Evolutionary conservation across 2,888 invertebrate genomes (phyloP), one percentile per base, ranked within the genome.

Genomic region (Rhabditophanes sp.): DNA sequence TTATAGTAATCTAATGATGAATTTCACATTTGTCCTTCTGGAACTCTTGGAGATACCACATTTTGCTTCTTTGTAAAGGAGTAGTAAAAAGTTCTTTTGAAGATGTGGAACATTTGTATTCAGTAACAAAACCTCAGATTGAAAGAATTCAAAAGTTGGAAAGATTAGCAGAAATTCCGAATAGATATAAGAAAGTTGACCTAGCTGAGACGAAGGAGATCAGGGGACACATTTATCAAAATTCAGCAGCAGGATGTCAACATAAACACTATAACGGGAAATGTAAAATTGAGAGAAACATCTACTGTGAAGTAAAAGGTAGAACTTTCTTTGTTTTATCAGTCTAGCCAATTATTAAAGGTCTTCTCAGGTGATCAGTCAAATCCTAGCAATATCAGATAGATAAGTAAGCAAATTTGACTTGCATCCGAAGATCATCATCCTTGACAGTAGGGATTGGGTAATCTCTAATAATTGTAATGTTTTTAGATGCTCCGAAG

Each of bases 301-400:
- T 3, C n/a, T 14, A 48, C 51, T 93, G 93, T 71, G 88, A 96
- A 73, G 78, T 87, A 40, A 93, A 96, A 28, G 76, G 80, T 50
- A 76, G 90, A 53, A 79, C 81, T 39, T 90, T 88, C 70, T 80
- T 87, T 70, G 82, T 96, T 4, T 63, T 73, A 26, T 82, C 84
- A 27, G 87, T 96, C 34, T 99, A 96, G 96, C 79, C 82, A 56
- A 77, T 83, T 44, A 82, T 93, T 27, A 93, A 96, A 71, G 75
- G 79, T 84, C 47, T 73, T 93, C 14, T 25, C 14, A 12, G 44
- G 41, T 9, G 32, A 15, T 7, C 29, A 32, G 15, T n/a, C n/a
- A n/a, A n/a, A n/a, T n/a, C 17, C 21, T n/a, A n/a, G n/a, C n/a
- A n/a, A n/a, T n/a, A n/a, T n/a, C n/a, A n/a, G n/a, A n/a, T n/a